These are phyloP conservation scores for Tangara arthus DNA, from an alignment of 2,797 vertebrate species.

Conservation along the genomic window DNA sequence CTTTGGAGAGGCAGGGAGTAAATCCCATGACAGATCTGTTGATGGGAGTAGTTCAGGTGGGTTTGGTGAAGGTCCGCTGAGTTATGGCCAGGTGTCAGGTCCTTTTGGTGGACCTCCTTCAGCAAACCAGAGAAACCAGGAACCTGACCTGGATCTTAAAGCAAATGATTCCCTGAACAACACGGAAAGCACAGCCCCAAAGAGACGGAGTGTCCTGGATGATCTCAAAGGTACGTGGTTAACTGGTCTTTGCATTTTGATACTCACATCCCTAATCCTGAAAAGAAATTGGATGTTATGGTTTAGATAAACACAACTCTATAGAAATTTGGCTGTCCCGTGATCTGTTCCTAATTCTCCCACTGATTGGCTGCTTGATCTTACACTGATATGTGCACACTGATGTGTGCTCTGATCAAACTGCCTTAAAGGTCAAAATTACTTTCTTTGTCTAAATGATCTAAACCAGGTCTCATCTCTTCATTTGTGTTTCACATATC, in stretches of 20 bases:
- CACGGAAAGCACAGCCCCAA: neutral
- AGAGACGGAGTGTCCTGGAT: conserved; percentile 9
- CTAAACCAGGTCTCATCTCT: neutral
- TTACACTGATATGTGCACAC: neutral
- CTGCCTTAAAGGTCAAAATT: neutral
- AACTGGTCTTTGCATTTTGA: neutral
- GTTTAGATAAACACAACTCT: neutral
- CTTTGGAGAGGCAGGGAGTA: neutral
- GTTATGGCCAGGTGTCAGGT: neutral
- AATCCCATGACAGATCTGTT: neutral
- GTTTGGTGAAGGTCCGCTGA: neutral
- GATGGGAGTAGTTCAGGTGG: neutral
- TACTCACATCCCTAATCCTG: neutral
- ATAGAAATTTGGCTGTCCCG: neutral
- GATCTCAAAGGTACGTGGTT: conserved; percentile 24
- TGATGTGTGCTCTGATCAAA: neutral
- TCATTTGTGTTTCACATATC: neutral
- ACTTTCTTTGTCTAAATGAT: neutral
- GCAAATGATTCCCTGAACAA: neutral
- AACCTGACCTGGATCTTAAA: conserved; percentile 9
- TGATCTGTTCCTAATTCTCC: neutral
- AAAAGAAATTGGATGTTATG: neutral
- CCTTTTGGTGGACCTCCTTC: neutral
- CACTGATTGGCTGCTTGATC: neutral
- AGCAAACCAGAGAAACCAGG: neutral